Conservation (phyloP, 1,140 invertebrate genomes). For the Vanessa tameamea region DNA sequence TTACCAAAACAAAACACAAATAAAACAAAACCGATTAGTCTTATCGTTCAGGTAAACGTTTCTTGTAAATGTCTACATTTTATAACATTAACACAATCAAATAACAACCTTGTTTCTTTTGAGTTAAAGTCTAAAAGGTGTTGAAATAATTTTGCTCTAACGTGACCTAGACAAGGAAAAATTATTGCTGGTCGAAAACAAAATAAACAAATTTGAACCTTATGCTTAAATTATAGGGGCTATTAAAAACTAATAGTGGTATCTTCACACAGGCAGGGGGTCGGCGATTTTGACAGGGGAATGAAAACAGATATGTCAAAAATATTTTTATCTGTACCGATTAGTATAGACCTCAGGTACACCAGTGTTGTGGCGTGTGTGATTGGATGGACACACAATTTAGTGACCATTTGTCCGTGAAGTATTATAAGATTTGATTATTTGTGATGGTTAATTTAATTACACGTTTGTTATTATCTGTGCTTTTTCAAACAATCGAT, state of each 20-base stretch:
- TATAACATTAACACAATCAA: constrained; percentile 28
- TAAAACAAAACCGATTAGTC: constrained; percentile 73
- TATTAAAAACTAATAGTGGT: not conserved
- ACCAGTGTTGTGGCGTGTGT: constrained; percentile 41
- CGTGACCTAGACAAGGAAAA: constrained; percentile 36
- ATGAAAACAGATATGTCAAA: constrained; percentile 59
- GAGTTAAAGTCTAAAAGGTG: constrained; percentile 22
- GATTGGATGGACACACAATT: constrained; percentile 34
- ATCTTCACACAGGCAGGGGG: constrained; percentile 44
- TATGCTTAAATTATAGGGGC: constrained; percentile 30
- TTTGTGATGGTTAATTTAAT: too few relatives aligned
- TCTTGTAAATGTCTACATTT: constrained; percentile 67
- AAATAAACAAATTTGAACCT: constrained; percentile 31
- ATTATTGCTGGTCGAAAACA: constrained; percentile 28
- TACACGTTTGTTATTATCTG: not conserved
- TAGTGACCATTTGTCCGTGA: constrained; percentile 8
- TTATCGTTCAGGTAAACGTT: constrained; percentile 72
- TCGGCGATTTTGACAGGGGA: constrained; percentile 51
- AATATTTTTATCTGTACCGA: constrained; percentile 54
- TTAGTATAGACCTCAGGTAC: constrained; percentile 48
- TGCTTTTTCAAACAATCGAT: not conserved
- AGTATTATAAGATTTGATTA: too few relatives aligned
- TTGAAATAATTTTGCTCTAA: constrained; percentile 31
- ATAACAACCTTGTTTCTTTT: constrained; percentile 21
- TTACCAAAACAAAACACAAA: constrained; percentile 53